Evolutionary conservation across 2,797 vertebrate species (phyloP).

Genomic region (Sebastes alutus): DNA sequence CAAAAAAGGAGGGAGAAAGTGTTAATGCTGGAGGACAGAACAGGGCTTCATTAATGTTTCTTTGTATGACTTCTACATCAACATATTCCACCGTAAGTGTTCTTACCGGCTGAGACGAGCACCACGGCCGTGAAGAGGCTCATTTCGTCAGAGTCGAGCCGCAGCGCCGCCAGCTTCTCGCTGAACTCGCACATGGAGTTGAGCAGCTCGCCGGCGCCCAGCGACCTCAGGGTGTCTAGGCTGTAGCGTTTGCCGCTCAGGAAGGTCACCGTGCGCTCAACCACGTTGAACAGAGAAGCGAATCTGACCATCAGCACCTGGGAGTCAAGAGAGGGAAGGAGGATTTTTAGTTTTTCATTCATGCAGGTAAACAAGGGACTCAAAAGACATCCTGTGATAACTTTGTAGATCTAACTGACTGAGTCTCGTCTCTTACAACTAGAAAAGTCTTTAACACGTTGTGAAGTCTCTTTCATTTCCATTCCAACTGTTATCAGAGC

Average conservation of each 20-base stretch:
- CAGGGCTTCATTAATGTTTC: not conserved
- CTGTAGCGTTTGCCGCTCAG: conserved; percentile 94
- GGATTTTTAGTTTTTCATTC: not conserved
- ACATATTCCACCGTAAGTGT: rapidly evolving
- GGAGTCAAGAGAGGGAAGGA: conserved; percentile 12
- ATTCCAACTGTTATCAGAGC: conserved; percentile 33
- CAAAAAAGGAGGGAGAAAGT: not conserved
- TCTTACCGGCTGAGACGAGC: conserved; percentile 96
- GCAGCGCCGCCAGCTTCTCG: conserved; percentile 92
- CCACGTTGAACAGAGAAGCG: conserved; percentile 93
- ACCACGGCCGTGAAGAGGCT: conserved; percentile 98
- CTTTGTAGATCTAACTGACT: not conserved
- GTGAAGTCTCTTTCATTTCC: conserved; percentile 12
- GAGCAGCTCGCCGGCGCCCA: conserved; percentile 95
- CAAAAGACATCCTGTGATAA: not conserved
- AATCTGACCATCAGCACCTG: conserved; percentile 99
- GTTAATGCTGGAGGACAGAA: not conserved
- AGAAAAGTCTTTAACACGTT: not conserved
- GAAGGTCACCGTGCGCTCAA: conserved; percentile 94
- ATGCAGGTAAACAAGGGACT: not conserved
- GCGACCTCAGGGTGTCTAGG: conserved; percentile 89
- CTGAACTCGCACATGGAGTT: conserved; percentile 98
- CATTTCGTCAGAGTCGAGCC: conserved; percentile 93
- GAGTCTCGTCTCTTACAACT: not conserved
- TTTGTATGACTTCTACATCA: not conserved